Base-by-base conservation (phyloP, 2,113 vertebrate genomes). In the Dicaeum eximium region DNA sequence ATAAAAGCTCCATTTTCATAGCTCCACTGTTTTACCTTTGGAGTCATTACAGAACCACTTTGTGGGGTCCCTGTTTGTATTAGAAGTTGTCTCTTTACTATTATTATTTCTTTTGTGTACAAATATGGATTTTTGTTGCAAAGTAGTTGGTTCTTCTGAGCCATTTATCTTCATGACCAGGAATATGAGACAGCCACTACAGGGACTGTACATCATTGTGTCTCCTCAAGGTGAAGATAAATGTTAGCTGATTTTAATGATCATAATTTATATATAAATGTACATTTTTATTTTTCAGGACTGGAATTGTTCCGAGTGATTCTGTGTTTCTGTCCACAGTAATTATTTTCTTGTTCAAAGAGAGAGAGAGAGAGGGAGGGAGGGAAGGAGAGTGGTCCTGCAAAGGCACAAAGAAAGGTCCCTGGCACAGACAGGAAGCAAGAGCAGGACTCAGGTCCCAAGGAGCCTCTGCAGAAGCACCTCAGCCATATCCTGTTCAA, bases 291-390 rank as follows among this genome's bases (percentile, higher is more conserved):
- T 51, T 95, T 95, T 65, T 80, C 69, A 40, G 86, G 54, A 64
- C 38, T 78, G 58, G 27, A 80, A 58, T 35, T 85, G 21, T 83
- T 88, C 37, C 71, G 74, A 83, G 31, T 69, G 42, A 21, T 51
- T 66, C 54, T 96, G 90, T 94, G 75, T 97, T 94, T 95, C 74
- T 92, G 75, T 78, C 74, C 80, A 92, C 88, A 94, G 54, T 48
- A 95, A 95, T 95, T 85, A 51, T 89, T 96, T 75, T 72, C 38
- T 80, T 88, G n/a, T 74, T 81, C 87, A 80, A 80, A 38, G 38
- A 38, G 35, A 72, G 17, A 47, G 95, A 95, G 91, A 80, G 25
- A 7, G 88, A 54, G 28, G 11, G 25, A 7, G 23, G 5, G 35
- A n/a, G 13, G 15, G 33, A 47, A 17, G 12, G 54, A 62, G 30